A percentile compares a stretch with the other conserved stretches of the same genome.
Conservation (phyloP, 2,888 invertebrate genomes). For the Poecilobothrus nobilitatus region DNA sequence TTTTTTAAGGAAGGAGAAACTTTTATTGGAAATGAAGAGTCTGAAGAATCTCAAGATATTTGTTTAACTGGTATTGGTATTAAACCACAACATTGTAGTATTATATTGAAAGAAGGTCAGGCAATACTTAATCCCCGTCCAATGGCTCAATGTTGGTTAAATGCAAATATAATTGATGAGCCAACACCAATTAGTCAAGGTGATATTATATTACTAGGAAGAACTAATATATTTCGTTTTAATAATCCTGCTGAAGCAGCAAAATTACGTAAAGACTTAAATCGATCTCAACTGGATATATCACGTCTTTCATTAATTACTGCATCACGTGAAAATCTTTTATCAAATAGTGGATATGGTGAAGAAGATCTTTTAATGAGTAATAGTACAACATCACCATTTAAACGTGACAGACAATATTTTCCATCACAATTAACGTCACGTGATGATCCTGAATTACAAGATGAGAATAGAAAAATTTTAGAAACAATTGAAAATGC, state of each 20-base stretch:
- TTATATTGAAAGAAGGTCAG: constrained; percentile 60
- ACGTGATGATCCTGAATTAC: constrained; percentile 53
- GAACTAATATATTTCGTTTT: constrained; percentile 77
- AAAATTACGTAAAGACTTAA: constrained; percentile 62
- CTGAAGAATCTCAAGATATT: constrained; percentile 59
- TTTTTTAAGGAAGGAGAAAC: constrained; percentile 69
- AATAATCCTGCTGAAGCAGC: constrained; percentile 86
- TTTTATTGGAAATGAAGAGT: constrained; percentile 71
- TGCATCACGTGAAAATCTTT: constrained; percentile 59
- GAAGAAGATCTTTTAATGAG: constrained; percentile 34
- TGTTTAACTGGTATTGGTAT: constrained; percentile 68
- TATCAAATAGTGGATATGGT: constrained; percentile 42
- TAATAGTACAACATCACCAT: constrained; percentile 31
- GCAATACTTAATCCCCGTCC: constrained; percentile 65
- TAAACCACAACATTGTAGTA: constrained; percentile 68
- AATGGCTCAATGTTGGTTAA: constrained; percentile 74
- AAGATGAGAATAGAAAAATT: constrained; percentile 57
- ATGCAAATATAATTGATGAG: constrained; percentile 67
- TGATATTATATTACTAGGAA: constrained; percentile 66
- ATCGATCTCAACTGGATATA: constrained; percentile 62
- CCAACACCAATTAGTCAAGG: constrained; percentile 74
- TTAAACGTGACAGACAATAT: constrained; percentile 39
- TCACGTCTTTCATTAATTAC: constrained; percentile 74
- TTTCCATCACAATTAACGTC: constrained; percentile 39
- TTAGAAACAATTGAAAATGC: constrained; percentile 62